These are phyloP conservation scores for Helicoverpa assulta DNA, from an alignment of 2,888 invertebrate species.

Conservation along the genomic window DNA sequence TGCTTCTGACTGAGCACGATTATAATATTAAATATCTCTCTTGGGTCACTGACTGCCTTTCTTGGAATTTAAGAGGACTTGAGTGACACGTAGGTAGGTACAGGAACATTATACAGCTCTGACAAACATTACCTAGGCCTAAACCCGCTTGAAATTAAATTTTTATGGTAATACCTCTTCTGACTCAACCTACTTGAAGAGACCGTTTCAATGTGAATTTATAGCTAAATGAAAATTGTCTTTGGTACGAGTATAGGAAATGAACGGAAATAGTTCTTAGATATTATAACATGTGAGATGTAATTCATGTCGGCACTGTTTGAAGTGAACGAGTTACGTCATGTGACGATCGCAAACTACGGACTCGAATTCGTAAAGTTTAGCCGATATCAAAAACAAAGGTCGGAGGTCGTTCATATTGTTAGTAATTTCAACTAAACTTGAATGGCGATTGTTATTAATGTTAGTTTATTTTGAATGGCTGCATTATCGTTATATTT, in stretches of 20 bases:
- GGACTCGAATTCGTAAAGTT: conserved; percentile 69
- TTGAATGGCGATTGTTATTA: conserved; percentile 65
- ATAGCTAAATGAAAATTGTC: conserved; percentile 50
- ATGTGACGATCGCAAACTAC: conserved; percentile 65
- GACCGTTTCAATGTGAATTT: conserved; percentile 30
- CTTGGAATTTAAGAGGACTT: conserved; percentile 45
- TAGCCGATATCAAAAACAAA: conserved; percentile 62
- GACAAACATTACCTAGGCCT: conserved; percentile 10
- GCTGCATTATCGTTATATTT: conserved; percentile 55
- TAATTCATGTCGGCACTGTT: conserved; percentile 66
- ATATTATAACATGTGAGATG: conserved; percentile 30
- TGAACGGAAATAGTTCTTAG: conserved; percentile 44
- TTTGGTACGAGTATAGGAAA: conserved; percentile 45
- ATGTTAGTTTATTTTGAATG: conserved; percentile 61
- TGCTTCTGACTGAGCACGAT: conserved; percentile 32
- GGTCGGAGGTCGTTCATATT: conserved; percentile 71
- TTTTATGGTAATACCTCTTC: conserved; percentile 30
- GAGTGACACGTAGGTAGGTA: conserved; percentile 45
- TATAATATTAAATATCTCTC: conserved; percentile 48
- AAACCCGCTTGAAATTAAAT: conserved; percentile 18
- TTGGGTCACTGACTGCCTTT: conserved; percentile 23
- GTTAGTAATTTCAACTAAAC: conserved; percentile 65
- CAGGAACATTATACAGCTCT: conserved; percentile 24
- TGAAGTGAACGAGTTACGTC: conserved; percentile 65
- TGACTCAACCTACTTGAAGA: conserved; percentile 15